Evolutionary conservation across 92 coral and sea anemone species (phyloP), one percentile per base, ranked within the genome.

Genomic region (Pocillopora meandrina): DNA sequence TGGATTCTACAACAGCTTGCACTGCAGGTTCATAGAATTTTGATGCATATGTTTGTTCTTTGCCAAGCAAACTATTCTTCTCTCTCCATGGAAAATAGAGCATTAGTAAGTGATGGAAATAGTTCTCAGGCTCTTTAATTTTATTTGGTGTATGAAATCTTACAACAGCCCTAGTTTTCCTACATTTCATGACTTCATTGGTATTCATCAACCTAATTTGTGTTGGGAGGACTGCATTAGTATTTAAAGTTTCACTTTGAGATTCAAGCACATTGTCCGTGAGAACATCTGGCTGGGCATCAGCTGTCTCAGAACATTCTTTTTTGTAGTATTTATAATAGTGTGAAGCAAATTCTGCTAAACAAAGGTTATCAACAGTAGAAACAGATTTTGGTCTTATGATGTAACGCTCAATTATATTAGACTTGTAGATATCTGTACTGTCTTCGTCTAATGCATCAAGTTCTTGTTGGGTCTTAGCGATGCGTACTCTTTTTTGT

Each of bases 351-450:
- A 88, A 83, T 64, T 88, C 61, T 18, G 88, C 85, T 12, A 88
- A 61, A 77, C 91, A 88, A 2, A 23, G 26, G 84, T 75, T 83
- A 75, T 81, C 83, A 47, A 88, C 62, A 76, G 79, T 23, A 23
- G 26, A 23, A 23, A 23, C 26, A 23, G 26, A 6, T 75, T 74
- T 63, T 75, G 91, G 88, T 65, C 91, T 75, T 52, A 62, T 18
- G 35, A 60, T 87, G 55, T 80, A 82, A 19, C 71, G 72, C 17
- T 78, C 70, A 35, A 76, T 85, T 7, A 72, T 82, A 60, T 81
- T 81, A 10, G 91, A 88, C 71, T 88, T 88, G 80, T 62, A 83
- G 5, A 88, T 84, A 52, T 89, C 92, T 47, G 89, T 89, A 80
- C 84, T 77, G 61, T 77, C 84, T 1, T 77, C 83, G 76, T 23